These are phyloP conservation scores for Chymomyza caudatula DNA, from an alignment of 2,888 invertebrate species.

Conservation along the genomic window DNA sequence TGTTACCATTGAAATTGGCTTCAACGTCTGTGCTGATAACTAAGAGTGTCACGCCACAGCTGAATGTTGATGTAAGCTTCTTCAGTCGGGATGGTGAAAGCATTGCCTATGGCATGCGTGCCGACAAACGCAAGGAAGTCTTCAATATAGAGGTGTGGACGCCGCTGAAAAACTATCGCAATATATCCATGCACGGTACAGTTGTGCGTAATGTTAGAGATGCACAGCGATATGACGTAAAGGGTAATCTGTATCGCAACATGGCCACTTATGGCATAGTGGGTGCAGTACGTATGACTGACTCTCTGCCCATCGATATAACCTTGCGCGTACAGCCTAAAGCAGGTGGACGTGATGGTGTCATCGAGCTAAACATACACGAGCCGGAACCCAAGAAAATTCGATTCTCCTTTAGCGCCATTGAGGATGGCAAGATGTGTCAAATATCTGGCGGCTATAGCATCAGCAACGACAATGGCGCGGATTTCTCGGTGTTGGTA, in stretches of 20 bases:
- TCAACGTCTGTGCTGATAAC: constrained; percentile 70
- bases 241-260: constrained; percentile 78
- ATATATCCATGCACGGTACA: constrained; percentile 76
- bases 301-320: constrained; percentile 77
- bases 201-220: constrained; percentile 48
- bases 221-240: constrained; percentile 69
- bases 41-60: constrained; percentile 60
- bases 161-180: constrained; percentile 74
- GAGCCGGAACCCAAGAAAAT: constrained; percentile 61
- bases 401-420: constrained; percentile 72
- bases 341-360: constrained; percentile 76
- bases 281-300: constrained; percentile 77
- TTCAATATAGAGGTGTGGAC: constrained; percentile 76
- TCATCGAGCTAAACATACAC: constrained; percentile 72
- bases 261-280: constrained; percentile 77
- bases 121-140: constrained; percentile 70
- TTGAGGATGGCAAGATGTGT: constrained; percentile 78
- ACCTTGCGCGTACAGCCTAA: constrained; percentile 78
- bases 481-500: constrained; percentile 76
- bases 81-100: constrained; percentile 60
- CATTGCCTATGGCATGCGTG: constrained; percentile 72
- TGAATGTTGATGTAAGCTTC: constrained; percentile 70
- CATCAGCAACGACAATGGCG: constrained; percentile 73
- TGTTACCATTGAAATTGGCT: constrained; percentile 70
- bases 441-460: constrained; percentile 77